A percentile compares a stretch with the other conserved stretches of the same genome.
Evolutionary conservation across 2,797 vertebrate species (phyloP).

Genomic region (Alosa sapidissima): DNA sequence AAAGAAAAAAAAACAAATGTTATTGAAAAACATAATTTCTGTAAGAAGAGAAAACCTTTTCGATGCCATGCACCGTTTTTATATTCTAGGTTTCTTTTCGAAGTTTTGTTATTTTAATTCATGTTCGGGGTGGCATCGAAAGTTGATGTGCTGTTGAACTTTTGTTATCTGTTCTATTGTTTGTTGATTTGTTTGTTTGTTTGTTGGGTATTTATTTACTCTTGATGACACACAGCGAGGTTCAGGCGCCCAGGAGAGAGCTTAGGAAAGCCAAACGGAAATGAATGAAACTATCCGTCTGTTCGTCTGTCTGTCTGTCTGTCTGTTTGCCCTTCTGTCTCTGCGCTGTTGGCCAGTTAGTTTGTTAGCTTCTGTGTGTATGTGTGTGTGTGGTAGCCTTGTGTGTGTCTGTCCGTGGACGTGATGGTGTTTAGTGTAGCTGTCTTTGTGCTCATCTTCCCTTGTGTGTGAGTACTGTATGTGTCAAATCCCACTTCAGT

Average conservation of each 20-base stretch:
- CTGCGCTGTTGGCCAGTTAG: constrained; percentile 71
- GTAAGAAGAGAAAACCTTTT: constrained; percentile 57
- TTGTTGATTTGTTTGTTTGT: constrained; percentile 65
- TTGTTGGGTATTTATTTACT: constrained; percentile 58
- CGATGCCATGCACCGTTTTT: constrained; percentile 70
- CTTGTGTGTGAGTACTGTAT: background rate
- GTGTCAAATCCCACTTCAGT: background rate
- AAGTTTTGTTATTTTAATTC: constrained; percentile 57
- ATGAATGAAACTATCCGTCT: constrained; percentile 60
- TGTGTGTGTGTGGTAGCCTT: constrained; percentile 64
- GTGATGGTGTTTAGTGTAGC: background rate
- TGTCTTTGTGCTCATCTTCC: background rate
- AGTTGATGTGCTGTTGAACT: constrained; percentile 58
- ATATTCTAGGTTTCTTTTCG: constrained; percentile 67
- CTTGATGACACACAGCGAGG: constrained; percentile 73
- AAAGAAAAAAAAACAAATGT: constrained; percentile 65
- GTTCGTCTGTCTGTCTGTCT: constrained; percentile 19
- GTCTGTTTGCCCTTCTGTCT: constrained; percentile 61
- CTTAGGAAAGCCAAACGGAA: constrained; percentile 75
- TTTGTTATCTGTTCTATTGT: constrained; percentile 58
- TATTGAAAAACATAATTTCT: constrained; percentile 74
- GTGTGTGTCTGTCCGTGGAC: constrained; percentile 60
- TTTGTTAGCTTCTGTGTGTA: constrained; percentile 43
- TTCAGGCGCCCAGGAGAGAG: constrained; percentile 82
- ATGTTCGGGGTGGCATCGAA: constrained; percentile 71